These are phyloP conservation scores for Sebastes matsubarae DNA, from an alignment of 2,797 vertebrate genomes.

Conservation along the genomic window DNA sequence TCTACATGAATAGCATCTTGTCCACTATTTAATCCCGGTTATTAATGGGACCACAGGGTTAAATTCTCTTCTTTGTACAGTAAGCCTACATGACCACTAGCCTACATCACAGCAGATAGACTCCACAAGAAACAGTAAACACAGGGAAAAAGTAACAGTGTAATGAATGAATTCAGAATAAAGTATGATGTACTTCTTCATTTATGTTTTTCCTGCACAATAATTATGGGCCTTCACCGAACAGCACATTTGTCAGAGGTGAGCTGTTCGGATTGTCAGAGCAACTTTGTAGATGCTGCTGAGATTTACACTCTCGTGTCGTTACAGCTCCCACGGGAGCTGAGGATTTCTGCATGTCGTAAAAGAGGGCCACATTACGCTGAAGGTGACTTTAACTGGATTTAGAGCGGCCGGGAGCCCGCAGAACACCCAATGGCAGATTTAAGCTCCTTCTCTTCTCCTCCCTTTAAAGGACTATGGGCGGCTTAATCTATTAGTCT, in stretches of 20 bases:
- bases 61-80: conserved; percentile 23
- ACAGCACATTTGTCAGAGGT: conserved; percentile 76
- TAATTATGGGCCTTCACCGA: conserved; percentile 74
- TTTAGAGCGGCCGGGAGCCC: conserved; percentile 77
- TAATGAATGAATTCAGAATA: conserved; percentile 55
- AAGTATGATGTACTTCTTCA: conserved; percentile 57
- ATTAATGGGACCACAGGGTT: conserved; percentile 18
- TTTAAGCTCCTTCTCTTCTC: conserved; percentile 78
- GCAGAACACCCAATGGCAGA: conserved; percentile 75
- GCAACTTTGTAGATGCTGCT: conserved; percentile 77
- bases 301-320: conserved; percentile 81
- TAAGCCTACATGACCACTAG: conserved; percentile 16
- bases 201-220: conserved; percentile 66
- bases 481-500: conserved; percentile 83
- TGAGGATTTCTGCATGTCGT: conserved; percentile 80
- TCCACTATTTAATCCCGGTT: neutral
- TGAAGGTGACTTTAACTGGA: conserved; percentile 89
- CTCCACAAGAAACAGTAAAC: conserved; percentile 17
- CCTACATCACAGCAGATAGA: conserved; percentile 10
- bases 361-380: conserved; percentile 82
- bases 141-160: conserved; percentile 17
- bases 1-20: neutral
- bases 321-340: conserved; percentile 77
- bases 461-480: conserved; percentile 77
- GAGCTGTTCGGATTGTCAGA: conserved; percentile 71